Evolutionary conservation across 2,113 vertebrate genomes (phyloP), one percentile per base, ranked within the genome.

Genomic region (Cygnus atratus): DNA sequence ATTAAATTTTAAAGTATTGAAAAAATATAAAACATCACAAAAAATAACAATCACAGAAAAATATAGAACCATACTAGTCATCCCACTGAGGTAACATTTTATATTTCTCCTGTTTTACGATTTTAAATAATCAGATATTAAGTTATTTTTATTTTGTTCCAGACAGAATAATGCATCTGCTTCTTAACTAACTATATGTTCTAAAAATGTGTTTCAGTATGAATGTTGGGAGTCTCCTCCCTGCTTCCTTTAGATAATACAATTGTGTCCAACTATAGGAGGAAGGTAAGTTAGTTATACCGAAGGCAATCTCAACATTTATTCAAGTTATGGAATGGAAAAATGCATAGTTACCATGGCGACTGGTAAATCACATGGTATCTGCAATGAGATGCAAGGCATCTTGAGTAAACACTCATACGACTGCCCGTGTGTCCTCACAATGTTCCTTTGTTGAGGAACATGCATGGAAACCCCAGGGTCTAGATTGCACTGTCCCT

Each of bases 261-360:
- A 92, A 50, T 87, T 0, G 1, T 74, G 55, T 55, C 43, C 62
- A 96, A 92, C 73, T 97, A 97, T 71, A 92, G 57, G 44, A 95
- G 29, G 61, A 76, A 78, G 55, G 39, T 87, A 96, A 94, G 88
- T 84, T 85, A 84, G 84, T 67, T 94, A 92, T 61, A 91, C 44
- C 76, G 97, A 96, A 79, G 76, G 58, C 78, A 95, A 94, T 63
- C 80, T 96, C 92, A 88, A 71, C 90, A 93, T 90, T 97, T 95
- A 95, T 71, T 75, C 81, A 96, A 97, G 90, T 97, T 97, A 93
- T 73, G 81, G 82, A 97, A 97, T 85, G 90, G 91, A 96, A 96
- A 97, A 97, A 97, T 92, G 77, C 75, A 94, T 46, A 16, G 78
- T 97, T 95, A 87, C 97, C 83, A 59, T 95, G 84, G 96, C 74